Conservation (phyloP, 2,113 vertebrate species). For the Todiramphus saurophagus region DNA sequence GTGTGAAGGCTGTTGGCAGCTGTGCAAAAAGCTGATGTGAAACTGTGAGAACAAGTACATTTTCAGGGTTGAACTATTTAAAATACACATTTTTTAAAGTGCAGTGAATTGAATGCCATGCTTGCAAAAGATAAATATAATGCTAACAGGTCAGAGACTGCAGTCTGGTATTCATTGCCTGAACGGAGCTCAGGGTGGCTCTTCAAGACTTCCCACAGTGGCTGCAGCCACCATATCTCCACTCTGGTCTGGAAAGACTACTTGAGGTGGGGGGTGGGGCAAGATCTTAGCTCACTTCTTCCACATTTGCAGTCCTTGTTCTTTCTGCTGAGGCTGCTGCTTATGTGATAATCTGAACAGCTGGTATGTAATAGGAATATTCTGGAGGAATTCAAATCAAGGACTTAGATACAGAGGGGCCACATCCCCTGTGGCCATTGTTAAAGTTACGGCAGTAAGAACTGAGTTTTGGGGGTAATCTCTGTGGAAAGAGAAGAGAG, state of each 20-base stretch:
- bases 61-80: conserved; percentile 44
- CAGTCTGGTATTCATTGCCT: background rate
- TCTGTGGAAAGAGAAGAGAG: background rate
- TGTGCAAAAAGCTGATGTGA: conserved; percentile 20
- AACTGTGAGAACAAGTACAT: conserved; percentile 26
- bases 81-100: conserved; percentile 33
- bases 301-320: background rate
- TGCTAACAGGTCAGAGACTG: background rate
- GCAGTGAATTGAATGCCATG: conserved; percentile 13
- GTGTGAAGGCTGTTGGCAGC: conserved; percentile 30
- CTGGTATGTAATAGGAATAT: background rate
- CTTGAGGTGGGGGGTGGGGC: background rate
- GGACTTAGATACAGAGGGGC: background rate
- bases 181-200: background rate
- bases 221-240: background rate
- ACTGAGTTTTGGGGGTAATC: background rate
- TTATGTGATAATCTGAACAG: background rate
- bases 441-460: background rate
- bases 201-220: background rate
- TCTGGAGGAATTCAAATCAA: background rate
- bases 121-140: conserved; percentile 6
- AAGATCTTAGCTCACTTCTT: conserved; percentile 3
- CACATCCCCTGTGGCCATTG: background rate
- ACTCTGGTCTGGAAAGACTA: background rate
- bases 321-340: background rate